Evolutionary conservation across 2,797 vertebrate genomes (phyloP).

Genomic region (Fundulus diaphanus): DNA sequence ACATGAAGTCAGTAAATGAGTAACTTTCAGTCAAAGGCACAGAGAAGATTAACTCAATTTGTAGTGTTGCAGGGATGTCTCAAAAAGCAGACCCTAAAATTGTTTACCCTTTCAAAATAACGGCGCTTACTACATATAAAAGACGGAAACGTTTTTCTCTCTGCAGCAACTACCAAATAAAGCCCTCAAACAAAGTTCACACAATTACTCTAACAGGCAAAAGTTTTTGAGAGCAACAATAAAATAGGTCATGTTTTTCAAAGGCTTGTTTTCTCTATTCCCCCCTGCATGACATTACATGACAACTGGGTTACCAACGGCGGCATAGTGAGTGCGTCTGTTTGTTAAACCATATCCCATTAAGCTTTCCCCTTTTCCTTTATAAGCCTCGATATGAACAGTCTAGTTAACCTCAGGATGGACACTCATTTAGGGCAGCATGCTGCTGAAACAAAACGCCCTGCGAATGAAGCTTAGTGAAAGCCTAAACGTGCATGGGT

Average conservation of each 20-base stretch:
- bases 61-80: not conserved
- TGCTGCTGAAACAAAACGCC: conserved; percentile 11
- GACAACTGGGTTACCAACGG: not conserved
- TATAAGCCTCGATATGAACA: not conserved
- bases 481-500: conserved; percentile 23
- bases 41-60: not conserved
- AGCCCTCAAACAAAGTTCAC: conserved; percentile 3
- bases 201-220: conserved; percentile 41
- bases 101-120: not conserved
- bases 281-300: not conserved
- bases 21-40: not conserved
- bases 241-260: conserved; percentile 58
- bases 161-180: conserved; percentile 31
- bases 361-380: not conserved
- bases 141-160: conserved; percentile 9
- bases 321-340: not conserved
- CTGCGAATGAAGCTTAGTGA: conserved; percentile 25
- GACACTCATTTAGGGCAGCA: conserved; percentile 3
- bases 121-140: not conserved
- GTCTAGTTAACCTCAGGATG: not conserved
- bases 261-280: not conserved
- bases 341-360: not conserved
- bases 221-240: conserved; percentile 32
- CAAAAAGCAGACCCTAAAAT: not conserved
- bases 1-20: not conserved